phyloP scores from a whole-genome alignment of 2,113 vertebrate genomes.

The Pelecanus crispus region DNA sequence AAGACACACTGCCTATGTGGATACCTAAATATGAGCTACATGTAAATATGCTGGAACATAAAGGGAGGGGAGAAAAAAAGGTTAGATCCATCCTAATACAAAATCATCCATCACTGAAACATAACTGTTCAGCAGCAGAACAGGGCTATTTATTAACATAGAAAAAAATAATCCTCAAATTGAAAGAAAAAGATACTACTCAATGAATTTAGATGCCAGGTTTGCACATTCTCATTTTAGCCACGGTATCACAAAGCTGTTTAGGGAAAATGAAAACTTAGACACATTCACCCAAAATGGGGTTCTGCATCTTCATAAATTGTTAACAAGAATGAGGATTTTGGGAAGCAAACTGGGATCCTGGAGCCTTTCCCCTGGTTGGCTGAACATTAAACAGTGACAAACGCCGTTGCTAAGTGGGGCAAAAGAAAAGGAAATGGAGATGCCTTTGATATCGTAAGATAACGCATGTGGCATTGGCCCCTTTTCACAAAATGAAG shows the following conservation, averaged over 20 bases:
- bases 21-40: background rate
- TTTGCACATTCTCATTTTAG: background rate
- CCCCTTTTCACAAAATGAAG: background rate
- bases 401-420: background rate
- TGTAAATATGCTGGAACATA: background rate
- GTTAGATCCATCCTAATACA: background rate
- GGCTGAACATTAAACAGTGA: background rate
- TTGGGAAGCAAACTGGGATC: background rate
- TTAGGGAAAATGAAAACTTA: background rate
- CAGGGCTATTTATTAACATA: background rate
- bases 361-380: background rate
- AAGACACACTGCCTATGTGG: background rate
- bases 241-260: background rate
- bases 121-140: background rate
- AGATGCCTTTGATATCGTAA: background rate
- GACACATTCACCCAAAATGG: background rate
- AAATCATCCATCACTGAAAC: background rate
- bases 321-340: background rate
- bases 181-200: background rate
- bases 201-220: background rate
- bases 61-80: rapidly evolving
- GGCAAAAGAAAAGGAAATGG: background rate
- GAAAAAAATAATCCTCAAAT: background rate
- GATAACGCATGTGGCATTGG: background rate
- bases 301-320: background rate